phyloP scores from a whole-genome alignment of 2,113 vertebrate species.

The Petromus typicus region DNA sequence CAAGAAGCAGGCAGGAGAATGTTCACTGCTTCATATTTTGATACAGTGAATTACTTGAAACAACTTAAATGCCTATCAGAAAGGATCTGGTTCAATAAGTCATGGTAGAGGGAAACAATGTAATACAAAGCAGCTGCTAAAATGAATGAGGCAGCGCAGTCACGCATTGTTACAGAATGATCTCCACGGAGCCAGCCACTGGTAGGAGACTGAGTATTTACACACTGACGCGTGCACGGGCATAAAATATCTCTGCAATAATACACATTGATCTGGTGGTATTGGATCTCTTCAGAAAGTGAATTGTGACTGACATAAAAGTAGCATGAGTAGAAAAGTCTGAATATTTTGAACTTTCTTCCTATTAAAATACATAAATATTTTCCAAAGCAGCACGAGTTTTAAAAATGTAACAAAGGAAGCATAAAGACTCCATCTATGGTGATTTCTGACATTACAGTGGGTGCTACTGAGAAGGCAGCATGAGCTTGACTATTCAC shows the following conservation, averaged over 20 bases:
- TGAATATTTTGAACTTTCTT: neutral
- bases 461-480: neutral
- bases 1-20: neutral
- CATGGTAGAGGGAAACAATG: neutral
- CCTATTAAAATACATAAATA: neutral
- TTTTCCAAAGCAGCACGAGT: neutral
- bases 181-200: neutral
- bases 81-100: constrained; percentile 6
- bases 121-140: neutral
- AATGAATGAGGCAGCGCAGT: neutral
- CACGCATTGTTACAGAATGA: neutral
- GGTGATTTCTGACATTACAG: neutral
- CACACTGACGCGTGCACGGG: accelerated
- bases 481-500: neutral
- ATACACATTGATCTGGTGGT: neutral
- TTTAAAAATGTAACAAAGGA: neutral
- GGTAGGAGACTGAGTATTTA: neutral
- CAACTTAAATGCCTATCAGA: constrained; percentile 11
- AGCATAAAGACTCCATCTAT: neutral
- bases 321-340: neutral
- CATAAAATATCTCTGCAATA: no score
- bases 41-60: constrained; percentile 17
- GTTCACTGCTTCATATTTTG: neutral
- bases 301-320: neutral
- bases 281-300: neutral